Evolutionary conservation across 2,888 invertebrate genomes (phyloP).

Genomic region (Cylloceria caligata): DNA sequence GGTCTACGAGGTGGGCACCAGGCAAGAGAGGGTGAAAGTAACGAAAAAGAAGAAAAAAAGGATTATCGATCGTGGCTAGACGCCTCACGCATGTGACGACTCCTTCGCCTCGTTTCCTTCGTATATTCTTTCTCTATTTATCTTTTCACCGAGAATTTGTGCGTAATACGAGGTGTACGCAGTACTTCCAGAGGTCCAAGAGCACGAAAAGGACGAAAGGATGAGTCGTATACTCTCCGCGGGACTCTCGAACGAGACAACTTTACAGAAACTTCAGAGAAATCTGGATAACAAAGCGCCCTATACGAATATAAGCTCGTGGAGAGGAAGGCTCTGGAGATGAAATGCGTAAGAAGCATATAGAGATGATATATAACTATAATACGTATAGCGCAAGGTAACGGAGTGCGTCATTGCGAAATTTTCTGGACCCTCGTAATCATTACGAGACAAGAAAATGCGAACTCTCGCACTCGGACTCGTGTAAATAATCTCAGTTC

Average conservation of each 20-base stretch:
- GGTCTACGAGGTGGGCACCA: constrained; percentile 57
- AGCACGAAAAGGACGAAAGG: not conserved
- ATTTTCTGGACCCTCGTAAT: constrained; percentile 22
- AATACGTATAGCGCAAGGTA: not conserved
- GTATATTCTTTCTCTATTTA: constrained; percentile 12
- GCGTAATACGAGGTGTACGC: not conserved
- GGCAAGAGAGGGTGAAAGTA: constrained; percentile 65
- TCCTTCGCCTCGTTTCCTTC: constrained; percentile 52
- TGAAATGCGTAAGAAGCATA: not conserved
- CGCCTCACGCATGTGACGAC: constrained; percentile 66
- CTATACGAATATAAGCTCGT: constrained; percentile 9
- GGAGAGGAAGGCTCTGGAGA: not conserved
- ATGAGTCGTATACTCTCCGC: not conserved
- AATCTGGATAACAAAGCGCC: constrained; percentile 18
- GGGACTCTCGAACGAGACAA: not conserved
- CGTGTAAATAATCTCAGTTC: constrained; percentile 20
- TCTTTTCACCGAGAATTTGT: not conserved
- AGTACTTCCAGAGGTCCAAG: not conserved
- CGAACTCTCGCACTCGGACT: not conserved
- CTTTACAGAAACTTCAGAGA: constrained; percentile 19
- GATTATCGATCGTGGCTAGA: constrained; percentile 62
- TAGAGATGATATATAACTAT: not conserved
- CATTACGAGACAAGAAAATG: constrained; percentile 13
- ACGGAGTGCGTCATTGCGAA: constrained; percentile 35
- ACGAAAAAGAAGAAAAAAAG: constrained; percentile 55